phyloP scores from a whole-genome alignment of 2,888 invertebrate genomes.

The Phaedon cochleariae region DNA sequence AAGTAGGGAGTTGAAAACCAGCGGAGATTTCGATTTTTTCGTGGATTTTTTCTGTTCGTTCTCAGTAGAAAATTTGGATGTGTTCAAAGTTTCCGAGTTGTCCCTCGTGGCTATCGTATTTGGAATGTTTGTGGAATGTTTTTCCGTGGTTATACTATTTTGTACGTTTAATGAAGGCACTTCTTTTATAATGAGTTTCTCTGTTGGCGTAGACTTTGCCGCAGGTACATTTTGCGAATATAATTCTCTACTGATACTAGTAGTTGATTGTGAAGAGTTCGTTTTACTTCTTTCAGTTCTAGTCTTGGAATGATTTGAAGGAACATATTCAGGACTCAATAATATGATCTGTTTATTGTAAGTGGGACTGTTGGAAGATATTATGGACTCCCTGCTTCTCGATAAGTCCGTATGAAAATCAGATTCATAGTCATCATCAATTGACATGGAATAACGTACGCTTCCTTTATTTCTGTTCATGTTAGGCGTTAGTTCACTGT shows the following conservation, averaged over 20 bases:
- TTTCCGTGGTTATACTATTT: neutral
- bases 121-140: slow-evolving; percentile 25
- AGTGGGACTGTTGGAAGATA: slow-evolving; percentile 25
- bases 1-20: neutral
- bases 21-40: neutral
- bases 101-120: neutral
- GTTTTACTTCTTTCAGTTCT: too few relatives aligned
- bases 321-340: slow-evolving; percentile 11
- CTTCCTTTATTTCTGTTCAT: neutral
- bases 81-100: neutral
- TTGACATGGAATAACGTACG: neutral
- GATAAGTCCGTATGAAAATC: slow-evolving; percentile 29
- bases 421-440: slow-evolving; percentile 24
- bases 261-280: neutral
- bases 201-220: neutral
- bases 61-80: neutral
- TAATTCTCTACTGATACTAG: neutral
- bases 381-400: slow-evolving; percentile 31
- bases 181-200: neutral
- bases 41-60: too few relatives aligned
- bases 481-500: neutral
- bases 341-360: slow-evolving; percentile 18
- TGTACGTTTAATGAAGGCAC: neutral
- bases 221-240: neutral
- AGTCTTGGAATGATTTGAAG: neutral